Conservation (phyloP, 2,797 vertebrate species). For the Ambastaia sidthimunki region DNA sequence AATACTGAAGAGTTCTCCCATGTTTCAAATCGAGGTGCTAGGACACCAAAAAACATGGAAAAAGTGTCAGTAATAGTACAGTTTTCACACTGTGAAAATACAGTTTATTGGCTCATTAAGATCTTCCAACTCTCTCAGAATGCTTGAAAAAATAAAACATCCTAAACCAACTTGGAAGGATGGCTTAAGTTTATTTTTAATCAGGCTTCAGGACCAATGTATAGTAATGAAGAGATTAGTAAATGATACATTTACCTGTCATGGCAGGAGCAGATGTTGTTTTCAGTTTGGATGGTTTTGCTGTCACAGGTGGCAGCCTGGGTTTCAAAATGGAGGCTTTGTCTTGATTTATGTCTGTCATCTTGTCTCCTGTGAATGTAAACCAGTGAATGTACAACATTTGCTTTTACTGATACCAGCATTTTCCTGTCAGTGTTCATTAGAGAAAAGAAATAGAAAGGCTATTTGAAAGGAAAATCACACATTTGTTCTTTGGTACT, state of each 20-base stretch:
- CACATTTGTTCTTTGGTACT: too few species aligned
- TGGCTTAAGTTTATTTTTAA: too few species aligned
- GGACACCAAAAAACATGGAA: conserved; percentile 1
- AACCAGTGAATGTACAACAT: conserved; percentile 4
- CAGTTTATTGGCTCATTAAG: not conserved
- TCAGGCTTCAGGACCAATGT: not conserved
- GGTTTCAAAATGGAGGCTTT: conserved; percentile 63
- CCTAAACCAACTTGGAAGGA: too few species aligned
- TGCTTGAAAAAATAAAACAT: too few species aligned
- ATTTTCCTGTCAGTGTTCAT: not conserved
- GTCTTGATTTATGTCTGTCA: conserved; percentile 64
- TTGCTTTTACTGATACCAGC: too few species aligned
- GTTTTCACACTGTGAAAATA: not conserved
- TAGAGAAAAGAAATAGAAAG: too few species aligned
- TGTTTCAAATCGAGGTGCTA: conserved; percentile 68
- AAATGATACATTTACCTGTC: conserved; percentile 11
- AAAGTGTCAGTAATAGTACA: not conserved
- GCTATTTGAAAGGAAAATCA: not conserved
- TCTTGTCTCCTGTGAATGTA: conserved; percentile 64
- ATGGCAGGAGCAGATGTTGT: conserved; percentile 51
- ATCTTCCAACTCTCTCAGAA: not conserved
- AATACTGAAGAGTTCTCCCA: conserved; percentile 88
- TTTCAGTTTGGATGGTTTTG: conserved; percentile 68
- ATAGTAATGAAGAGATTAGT: too few species aligned
- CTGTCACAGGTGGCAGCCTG: conserved; percentile 61